Conservation (phyloP, 2,888 invertebrate genomes). For the Troides aeacus region DNA sequence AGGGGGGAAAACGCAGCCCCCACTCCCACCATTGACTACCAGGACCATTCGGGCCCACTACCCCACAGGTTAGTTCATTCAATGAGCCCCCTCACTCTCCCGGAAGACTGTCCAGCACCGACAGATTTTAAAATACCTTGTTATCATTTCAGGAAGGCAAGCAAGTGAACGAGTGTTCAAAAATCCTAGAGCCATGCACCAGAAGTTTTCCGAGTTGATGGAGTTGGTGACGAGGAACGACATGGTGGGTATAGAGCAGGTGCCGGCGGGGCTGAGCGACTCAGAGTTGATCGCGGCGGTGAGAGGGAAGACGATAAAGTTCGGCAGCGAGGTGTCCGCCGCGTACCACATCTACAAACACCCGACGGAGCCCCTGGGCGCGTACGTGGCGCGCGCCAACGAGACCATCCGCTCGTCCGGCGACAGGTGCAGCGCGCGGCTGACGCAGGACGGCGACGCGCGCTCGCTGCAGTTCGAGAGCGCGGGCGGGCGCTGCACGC, state of each 20-base stretch:
- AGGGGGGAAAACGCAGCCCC: too few species aligned
- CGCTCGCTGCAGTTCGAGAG: constrained; percentile 30
- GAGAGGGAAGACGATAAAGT: constrained; percentile 26
- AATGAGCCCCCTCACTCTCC: too few species aligned
- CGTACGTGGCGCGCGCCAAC: constrained; percentile 35
- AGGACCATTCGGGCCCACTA: too few species aligned
- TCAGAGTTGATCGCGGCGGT: constrained; percentile 30
- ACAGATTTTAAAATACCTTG: background rate
- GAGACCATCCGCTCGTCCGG: constrained; percentile 28
- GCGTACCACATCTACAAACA: constrained; percentile 37
- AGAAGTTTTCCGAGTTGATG: constrained; percentile 29
- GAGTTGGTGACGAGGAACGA: constrained; percentile 29
- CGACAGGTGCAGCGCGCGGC: constrained; percentile 8
- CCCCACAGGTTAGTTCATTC: too few species aligned
- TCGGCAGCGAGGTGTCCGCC: constrained; percentile 34
- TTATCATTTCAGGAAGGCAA: constrained; percentile 31
- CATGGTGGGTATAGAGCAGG: constrained; percentile 33
- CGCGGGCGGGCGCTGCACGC: constrained; percentile 24
- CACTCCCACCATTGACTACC: too few species aligned
- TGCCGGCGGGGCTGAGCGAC: constrained; percentile 29
- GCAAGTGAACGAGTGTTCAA: constrained; percentile 32
- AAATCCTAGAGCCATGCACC: constrained; percentile 25
- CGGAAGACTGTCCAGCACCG: background rate
- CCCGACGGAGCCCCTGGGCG: constrained; percentile 32
- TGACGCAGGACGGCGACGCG: constrained; percentile 36